Evolutionary conservation across 2,113 vertebrate genomes (phyloP).

Genomic region (Prinia subflava): DNA sequence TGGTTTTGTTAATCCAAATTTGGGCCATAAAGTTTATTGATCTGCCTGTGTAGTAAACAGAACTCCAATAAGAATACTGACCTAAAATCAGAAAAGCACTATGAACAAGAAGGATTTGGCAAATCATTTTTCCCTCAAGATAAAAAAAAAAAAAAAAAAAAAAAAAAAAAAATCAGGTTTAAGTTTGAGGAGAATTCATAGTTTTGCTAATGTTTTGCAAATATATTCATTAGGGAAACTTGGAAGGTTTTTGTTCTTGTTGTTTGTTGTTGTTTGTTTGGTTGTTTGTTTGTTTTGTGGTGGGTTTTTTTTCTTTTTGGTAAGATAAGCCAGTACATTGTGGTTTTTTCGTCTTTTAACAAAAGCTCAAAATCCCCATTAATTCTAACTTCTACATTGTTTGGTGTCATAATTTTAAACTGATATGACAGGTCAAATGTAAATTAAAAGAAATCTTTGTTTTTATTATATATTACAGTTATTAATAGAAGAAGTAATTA

Average conservation of each 20-base stretch:
- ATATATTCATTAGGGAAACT: background rate
- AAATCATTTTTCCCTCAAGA: background rate
- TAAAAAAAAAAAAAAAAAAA: background rate
- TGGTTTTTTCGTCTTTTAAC: background rate
- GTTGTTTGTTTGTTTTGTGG: background rate
- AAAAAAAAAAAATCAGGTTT: background rate
- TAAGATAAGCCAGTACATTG: background rate
- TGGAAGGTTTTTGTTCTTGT: background rate
- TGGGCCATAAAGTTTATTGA: slow-evolving; percentile 41
- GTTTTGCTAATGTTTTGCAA: background rate
- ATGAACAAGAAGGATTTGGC: background rate
- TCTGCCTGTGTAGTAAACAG: slow-evolving; percentile 39
- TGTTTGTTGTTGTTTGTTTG: background rate
- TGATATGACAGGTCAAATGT: background rate
- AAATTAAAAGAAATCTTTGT: background rate
- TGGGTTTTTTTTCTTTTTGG: background rate
- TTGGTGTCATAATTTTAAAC: background rate
- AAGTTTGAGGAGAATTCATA: background rate
- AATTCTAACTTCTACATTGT: background rate
- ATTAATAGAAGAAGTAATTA: background rate
- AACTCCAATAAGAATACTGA: slow-evolving; percentile 28
- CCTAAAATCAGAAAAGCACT: background rate
- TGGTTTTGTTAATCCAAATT: background rate
- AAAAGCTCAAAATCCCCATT: background rate
- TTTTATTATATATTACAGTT: background rate